Conservation (phyloP, 2,797 vertebrate species). For the Pangasius larnaudii region DNA sequence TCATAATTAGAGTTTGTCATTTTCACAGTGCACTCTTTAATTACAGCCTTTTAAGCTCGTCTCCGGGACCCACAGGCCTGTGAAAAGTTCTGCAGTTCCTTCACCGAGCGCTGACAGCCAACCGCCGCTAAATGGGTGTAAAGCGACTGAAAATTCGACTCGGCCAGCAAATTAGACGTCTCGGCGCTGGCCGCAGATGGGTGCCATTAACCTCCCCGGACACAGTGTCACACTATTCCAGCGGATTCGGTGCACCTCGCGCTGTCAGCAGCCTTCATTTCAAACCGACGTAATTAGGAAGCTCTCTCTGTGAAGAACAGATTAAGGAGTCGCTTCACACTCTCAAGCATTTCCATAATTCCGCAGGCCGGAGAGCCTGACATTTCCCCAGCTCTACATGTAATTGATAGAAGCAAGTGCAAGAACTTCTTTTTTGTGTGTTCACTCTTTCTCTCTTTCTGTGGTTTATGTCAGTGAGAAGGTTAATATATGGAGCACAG, state of each 20-base stretch:
- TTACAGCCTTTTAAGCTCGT: slow-evolving; percentile 60
- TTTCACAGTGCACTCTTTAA: slow-evolving; percentile 65
- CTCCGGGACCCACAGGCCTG: slow-evolving; percentile 52
- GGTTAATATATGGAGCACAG: background rate
- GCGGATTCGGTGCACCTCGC: slow-evolving; percentile 40
- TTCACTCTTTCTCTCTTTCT: background rate
- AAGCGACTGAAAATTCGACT: slow-evolving; percentile 49
- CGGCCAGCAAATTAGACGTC: slow-evolving; percentile 60
- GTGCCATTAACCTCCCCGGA: slow-evolving; percentile 61
- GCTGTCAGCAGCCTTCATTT: slow-evolving; percentile 59
- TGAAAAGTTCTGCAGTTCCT: slow-evolving; percentile 53
- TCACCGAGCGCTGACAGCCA: slow-evolving; percentile 55
- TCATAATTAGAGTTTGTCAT: slow-evolving; percentile 66
- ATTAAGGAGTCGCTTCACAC: slow-evolving; percentile 49
- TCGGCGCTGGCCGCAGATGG: slow-evolving; percentile 48
- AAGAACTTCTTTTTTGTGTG: slow-evolving; percentile 11
- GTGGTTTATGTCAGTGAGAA: background rate
- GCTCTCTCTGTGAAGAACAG: slow-evolving; percentile 53
- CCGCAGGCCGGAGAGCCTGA: slow-evolving; percentile 34
- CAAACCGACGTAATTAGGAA: slow-evolving; percentile 62
- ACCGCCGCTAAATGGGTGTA: slow-evolving; percentile 53
- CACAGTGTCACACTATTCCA: slow-evolving; percentile 55
- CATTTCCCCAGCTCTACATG: slow-evolving; percentile 18
- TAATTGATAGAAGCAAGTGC: slow-evolving; percentile 39
- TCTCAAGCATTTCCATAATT: slow-evolving; percentile 57